phyloP scores from a whole-genome alignment of 2,888 invertebrate species.

The Schrankia costaestrigalis region DNA sequence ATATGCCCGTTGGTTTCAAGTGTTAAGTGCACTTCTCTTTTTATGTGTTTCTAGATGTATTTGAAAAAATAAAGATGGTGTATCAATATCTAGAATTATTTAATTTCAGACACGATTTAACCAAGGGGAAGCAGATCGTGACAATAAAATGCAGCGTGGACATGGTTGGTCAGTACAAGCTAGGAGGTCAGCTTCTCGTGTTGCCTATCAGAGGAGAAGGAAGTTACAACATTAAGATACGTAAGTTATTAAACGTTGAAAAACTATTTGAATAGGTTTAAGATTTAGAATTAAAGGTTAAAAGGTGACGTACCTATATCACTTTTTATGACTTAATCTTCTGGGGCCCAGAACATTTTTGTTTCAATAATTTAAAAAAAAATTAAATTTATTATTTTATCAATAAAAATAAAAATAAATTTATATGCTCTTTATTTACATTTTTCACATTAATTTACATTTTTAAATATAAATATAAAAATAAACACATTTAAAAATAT shows the following conservation, averaged over 20 bases:
- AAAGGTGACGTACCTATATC: neutral
- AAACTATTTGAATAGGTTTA: neutral
- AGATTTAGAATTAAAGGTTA: neutral
- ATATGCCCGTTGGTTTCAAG: no score
- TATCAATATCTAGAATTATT: no score
- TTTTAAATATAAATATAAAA: neutral
- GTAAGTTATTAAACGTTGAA: slow-evolving; percentile 50
- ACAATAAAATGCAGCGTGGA: slow-evolving; percentile 51
- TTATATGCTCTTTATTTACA: no score
- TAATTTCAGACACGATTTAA: slow-evolving; percentile 45
- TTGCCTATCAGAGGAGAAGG: slow-evolving; percentile 61
- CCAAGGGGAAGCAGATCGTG: slow-evolving; percentile 45
- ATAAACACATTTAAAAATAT: no score
- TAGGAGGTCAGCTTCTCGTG: slow-evolving; percentile 54
- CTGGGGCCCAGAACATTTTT: neutral
- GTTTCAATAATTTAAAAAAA: neutral
- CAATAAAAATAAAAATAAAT: neutral
- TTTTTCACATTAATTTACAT: neutral
- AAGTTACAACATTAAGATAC: slow-evolving; percentile 55
- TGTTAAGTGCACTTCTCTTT: no score
- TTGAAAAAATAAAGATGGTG: no score
- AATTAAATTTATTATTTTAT: neutral
- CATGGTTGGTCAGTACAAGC: slow-evolving; percentile 53
- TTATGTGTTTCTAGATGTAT: no score
- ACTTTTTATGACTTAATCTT: neutral